A percentile compares a stretch with the other conserved stretches of the same genome.
phyloP scores from a whole-genome alignment of 2,113 vertebrate species.

The Prietella phreatophila region DNA sequence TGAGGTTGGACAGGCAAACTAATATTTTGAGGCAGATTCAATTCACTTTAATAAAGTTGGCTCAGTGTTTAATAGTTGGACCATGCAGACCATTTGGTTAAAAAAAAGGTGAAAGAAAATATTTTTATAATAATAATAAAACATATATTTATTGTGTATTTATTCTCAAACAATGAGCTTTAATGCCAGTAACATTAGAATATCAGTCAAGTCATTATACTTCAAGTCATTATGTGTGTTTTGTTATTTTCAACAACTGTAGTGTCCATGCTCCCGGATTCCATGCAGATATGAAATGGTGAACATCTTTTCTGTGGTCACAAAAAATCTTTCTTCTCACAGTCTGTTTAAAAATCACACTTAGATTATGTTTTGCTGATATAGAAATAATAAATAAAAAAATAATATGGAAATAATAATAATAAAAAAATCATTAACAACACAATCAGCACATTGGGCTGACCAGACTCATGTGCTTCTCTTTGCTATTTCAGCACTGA shows the following conservation, averaged over 20 bases:
- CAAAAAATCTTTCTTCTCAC: neutral
- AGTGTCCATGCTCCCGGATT: neutral
- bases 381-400: neutral
- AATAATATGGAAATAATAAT: no score
- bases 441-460: neutral
- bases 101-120: neutral
- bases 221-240: neutral
- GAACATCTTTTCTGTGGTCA: neutral
- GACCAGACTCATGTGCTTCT: neutral
- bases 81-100: neutral
- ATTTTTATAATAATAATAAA: neutral
- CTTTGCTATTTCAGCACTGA: neutral
- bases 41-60: neutral
- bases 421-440: neutral
- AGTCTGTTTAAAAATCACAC: neutral
- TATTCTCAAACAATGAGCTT: neutral
- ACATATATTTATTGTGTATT: neutral
- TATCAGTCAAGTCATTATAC: neutral
- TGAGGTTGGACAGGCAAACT: neutral
- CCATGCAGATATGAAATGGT: neutral
- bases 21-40: neutral
- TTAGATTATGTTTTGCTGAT: neutral
- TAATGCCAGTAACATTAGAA: neutral
- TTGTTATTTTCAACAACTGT: neutral
- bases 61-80: neutral